Conservation (phyloP, 2,888 invertebrate genomes). For the Phorcus lineatus region DNA sequence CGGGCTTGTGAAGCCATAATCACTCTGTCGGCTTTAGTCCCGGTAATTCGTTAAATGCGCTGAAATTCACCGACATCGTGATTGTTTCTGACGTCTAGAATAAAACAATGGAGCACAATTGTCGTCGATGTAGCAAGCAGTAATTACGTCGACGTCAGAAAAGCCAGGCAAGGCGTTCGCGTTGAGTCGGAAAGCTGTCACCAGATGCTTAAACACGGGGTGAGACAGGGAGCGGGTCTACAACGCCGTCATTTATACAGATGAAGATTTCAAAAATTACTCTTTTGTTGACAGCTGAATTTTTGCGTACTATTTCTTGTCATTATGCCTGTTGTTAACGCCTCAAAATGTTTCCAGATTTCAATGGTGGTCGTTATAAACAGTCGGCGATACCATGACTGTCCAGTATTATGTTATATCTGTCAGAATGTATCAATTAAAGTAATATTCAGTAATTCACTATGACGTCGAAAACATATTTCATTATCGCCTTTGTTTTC, state of each 20-base stretch:
- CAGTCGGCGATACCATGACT: background rate
- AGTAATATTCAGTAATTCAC: no score
- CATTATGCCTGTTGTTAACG: background rate
- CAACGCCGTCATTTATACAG: background rate
- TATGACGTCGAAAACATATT: no score
- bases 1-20: constrained; percentile 10
- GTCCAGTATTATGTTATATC: background rate
- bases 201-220: background rate
- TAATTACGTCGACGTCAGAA: background rate
- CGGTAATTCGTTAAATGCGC: background rate
- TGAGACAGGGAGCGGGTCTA: background rate
- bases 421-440: no score
- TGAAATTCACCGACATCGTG: background rate
- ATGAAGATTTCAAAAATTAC: background rate
- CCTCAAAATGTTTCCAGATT: background rate
- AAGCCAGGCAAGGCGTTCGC: background rate
- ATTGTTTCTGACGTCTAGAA: constrained; percentile 14
- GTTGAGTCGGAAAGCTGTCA: background rate
- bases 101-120: constrained; percentile 14
- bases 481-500: no score
- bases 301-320: background rate
- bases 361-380: background rate
- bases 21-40: background rate
- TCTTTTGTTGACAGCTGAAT: background rate
- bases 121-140: constrained; percentile 8